These are phyloP conservation scores for human (Homo sapiens) DNA, from an alignment of 2,113 vertebrate species.

Conservation along the genomic window DNA sequence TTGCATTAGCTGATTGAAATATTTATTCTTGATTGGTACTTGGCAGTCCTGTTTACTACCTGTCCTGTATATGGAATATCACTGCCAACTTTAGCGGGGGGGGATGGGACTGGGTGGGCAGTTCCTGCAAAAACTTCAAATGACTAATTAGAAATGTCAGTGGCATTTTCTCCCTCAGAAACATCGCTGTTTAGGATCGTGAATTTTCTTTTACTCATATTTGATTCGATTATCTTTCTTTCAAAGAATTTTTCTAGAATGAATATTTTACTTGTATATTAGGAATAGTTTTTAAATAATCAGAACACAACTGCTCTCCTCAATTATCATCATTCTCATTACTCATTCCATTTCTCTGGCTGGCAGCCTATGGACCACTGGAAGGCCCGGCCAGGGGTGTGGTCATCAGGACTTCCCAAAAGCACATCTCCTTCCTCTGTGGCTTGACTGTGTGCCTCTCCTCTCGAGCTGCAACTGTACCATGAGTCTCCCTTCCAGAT, in stretches of 20 bases:
- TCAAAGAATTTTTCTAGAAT: neutral
- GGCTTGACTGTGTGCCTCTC: neutral
- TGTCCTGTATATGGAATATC: neutral
- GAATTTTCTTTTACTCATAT: neutral
- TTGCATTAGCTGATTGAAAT: constrained; percentile 5
- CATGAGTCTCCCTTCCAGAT: neutral
- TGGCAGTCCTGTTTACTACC: neutral
- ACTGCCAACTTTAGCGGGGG: neutral
- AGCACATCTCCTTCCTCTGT: neutral
- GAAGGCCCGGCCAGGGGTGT: neutral
- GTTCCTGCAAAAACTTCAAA: neutral
- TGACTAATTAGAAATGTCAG: neutral
- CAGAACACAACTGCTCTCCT: neutral
- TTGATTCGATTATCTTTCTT: neutral
- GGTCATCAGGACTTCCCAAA: neutral
- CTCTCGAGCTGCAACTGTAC: neutral
- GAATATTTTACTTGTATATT: neutral
- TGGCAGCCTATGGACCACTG: neutral
- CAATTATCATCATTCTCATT: neutral
- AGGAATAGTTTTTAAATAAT: neutral
- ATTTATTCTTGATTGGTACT: neutral
- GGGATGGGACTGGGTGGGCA: neutral
- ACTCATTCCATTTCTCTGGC: neutral
- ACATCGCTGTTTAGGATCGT: neutral
- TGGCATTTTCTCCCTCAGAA: neutral